Evolutionary conservation across 2,888 invertebrate species (phyloP).

Genomic region (Drosophila birchii): DNA sequence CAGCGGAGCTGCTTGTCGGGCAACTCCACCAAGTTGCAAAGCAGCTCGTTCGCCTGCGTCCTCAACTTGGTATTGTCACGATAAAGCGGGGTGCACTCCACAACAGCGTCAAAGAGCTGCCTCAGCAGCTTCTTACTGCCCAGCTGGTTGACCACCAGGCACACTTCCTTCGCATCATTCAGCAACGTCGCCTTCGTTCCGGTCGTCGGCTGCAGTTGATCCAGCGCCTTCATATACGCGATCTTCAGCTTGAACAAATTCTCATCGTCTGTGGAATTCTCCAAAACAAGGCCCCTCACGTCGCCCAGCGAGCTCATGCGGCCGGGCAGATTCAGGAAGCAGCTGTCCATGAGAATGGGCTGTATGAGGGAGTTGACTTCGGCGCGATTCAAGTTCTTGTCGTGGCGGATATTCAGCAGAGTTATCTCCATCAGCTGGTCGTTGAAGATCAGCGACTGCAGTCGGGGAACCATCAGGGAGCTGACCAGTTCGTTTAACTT

Average conservation of each 20-base stretch:
- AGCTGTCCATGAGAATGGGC: slow-evolving; percentile 61
- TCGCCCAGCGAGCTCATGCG: slow-evolving; percentile 34
- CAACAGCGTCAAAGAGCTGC: slow-evolving; percentile 67
- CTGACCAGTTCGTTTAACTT: slow-evolving; percentile 10
- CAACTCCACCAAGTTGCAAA: slow-evolving; percentile 71
- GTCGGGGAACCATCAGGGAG: slow-evolving; percentile 64
- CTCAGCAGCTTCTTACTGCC: slow-evolving; percentile 72
- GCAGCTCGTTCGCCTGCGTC: slow-evolving; percentile 65
- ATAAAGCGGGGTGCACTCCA: slow-evolving; percentile 64
- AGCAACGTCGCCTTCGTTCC: slow-evolving; percentile 28
- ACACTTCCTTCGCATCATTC: slow-evolving; percentile 33
- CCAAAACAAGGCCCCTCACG: neutral
- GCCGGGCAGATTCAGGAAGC: slow-evolving; percentile 48
- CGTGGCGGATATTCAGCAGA: slow-evolving; percentile 16
- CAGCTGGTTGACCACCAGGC: slow-evolving; percentile 70
- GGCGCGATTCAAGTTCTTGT: neutral
- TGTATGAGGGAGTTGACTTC: slow-evolving; percentile 31
- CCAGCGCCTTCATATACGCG: slow-evolving; percentile 43
- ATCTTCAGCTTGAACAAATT: slow-evolving; percentile 36
- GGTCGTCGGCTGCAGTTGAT: slow-evolving; percentile 20
- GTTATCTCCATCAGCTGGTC: slow-evolving; percentile 65
- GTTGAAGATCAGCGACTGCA: slow-evolving; percentile 70
- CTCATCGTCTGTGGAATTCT: slow-evolving; percentile 22
- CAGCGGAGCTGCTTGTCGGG: slow-evolving; percentile 60
- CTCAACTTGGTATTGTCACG: slow-evolving; percentile 55